Evolutionary conservation across 2,888 invertebrate species (phyloP), one percentile per base, ranked within the genome.

Genomic region (Ypsolopha scabrella): DNA sequence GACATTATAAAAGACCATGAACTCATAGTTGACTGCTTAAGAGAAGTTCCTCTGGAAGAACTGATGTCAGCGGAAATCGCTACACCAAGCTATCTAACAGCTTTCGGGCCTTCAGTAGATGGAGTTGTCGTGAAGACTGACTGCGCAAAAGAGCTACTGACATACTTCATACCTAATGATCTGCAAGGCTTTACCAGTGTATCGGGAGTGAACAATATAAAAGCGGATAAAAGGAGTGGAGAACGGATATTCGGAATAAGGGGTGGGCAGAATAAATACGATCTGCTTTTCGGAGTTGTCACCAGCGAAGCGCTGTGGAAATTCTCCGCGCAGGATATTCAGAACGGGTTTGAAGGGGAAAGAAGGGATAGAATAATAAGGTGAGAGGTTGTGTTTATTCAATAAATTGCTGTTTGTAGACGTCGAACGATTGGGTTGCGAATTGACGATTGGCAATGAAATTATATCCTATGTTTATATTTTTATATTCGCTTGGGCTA

Each of bases 91-190:
- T 95, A 94, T 70, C 80, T 95, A 48, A 94, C 93, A 57, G 92
- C 95, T 0, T 98, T 97, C 65, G 98, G 97, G 0, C 97, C 97
- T 0, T 95, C 96, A 63, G 95, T 97, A 44, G 97, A 97, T 70
- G 97, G 96, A 50, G 96, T 97, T 52, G 96, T 98, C 54, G 96
- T 98, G 59, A 93, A 94, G 80, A 91, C 94, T 37, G 94, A 95
- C 72, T 94, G 94, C 67, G 94, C 94, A 50, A 94, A 94, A 72
- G 93, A 93, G 67, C 80, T 93, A 7, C 85, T 93, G 13, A 92
- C 93, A 7, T 93, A 90, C 67, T 90, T 93, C 68, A 89, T 89
- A 58, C 90, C 91, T 0, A 90, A 90, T 54, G 91, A 90, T 59
- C 82, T 90, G 54, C 90, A 90, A 75, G 88, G 88, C 46, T 87